Percentiles rank a stretch among this genome's conserved stretches.
phyloP scores from a whole-genome alignment of 2,113 vertebrate genomes.

The Stegastes partitus region DNA sequence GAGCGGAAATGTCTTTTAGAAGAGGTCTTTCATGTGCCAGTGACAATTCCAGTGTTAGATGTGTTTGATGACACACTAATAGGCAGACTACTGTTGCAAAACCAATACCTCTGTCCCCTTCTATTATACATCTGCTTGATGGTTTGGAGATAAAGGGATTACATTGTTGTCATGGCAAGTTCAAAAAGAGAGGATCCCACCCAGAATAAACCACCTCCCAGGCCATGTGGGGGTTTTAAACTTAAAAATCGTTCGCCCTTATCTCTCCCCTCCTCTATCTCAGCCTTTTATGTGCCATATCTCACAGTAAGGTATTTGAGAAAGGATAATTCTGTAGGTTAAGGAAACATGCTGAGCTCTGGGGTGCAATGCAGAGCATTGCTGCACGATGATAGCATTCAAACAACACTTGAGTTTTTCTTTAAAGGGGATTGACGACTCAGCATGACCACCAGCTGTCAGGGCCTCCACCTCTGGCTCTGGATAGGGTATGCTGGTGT shows the following conservation, averaged over 20 bases:
- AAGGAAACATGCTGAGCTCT: conserved; percentile 49
- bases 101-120: conserved; percentile 18
- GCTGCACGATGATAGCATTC: conserved; percentile 51
- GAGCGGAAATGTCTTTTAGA: neutral
- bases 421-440: conserved; percentile 26
- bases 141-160: conserved; percentile 50
- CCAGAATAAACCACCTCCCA: conserved; percentile 42
- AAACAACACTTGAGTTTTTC: conserved; percentile 27
- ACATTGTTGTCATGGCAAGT: conserved; percentile 26
- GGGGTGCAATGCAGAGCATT: conserved; percentile 37
- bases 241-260: conserved; percentile 54
- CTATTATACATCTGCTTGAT: conserved; percentile 39
- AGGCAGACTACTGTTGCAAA: conserved; percentile 1
- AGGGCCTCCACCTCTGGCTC: too few species aligned
- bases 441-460: neutral
- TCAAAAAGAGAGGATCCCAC: conserved; percentile 37
- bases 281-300: conserved; percentile 58
- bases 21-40: neutral
- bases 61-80: conserved; percentile 14
- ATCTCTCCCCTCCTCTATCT: conserved; percentile 53
- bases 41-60: neutral
- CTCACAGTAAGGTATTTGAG: conserved; percentile 44
- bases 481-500: too few species aligned
- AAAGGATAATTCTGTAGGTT: conserved; percentile 59
- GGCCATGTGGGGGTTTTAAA: conserved; percentile 54